Conservation (phyloP, 1,140 invertebrate genomes). For the Orussus abietinus region DNA sequence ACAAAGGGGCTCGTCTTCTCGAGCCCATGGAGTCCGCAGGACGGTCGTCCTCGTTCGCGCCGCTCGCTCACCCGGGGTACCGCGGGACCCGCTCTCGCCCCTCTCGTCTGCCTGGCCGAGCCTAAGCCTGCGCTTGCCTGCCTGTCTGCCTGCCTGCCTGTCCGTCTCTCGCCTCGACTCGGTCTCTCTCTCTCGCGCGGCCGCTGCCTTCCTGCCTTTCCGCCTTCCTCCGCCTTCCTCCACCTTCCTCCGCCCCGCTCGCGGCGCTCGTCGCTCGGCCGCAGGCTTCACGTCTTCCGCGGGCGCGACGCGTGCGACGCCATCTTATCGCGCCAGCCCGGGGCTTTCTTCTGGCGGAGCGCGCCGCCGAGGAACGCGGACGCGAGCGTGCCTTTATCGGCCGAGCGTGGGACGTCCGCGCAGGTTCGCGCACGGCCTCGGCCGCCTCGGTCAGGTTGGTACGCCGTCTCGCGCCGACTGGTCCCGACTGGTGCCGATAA, state of each 20-base stretch:
- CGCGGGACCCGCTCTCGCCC: too few relatives aligned
- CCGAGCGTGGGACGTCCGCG: neutral
- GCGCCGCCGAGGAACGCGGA: too few relatives aligned
- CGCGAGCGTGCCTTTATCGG: neutral
- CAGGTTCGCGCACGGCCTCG: too few relatives aligned
- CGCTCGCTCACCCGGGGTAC: too few relatives aligned
- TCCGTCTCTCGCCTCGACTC: conserved; percentile 7
- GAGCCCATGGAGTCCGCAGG: too few relatives aligned
- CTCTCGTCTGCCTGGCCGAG: neutral
- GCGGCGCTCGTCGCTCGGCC: too few relatives aligned
- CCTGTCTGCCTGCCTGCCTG: conserved; percentile 1
- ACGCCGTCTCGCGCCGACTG: conserved; percentile 1
- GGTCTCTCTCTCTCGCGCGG: conserved; percentile 19
- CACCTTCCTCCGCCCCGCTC: conserved; percentile 10
- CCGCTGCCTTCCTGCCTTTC: conserved; percentile 16
- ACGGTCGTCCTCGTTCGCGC: too few relatives aligned
- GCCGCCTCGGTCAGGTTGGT: conserved; percentile 15
- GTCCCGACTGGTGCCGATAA: conserved; percentile 6
- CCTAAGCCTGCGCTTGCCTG: too few relatives aligned
- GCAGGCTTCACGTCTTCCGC: conserved; percentile 34
- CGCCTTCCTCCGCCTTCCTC: conserved; percentile 2
- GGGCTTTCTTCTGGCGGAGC: conserved; percentile 3
- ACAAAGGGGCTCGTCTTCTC: conserved; percentile 24
- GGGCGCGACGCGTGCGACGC: conserved; percentile 38
- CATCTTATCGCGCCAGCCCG: conserved; percentile 34